Base-by-base conservation (phyloP, 2,113 vertebrate species). In the Ciconia stormi region DNA sequence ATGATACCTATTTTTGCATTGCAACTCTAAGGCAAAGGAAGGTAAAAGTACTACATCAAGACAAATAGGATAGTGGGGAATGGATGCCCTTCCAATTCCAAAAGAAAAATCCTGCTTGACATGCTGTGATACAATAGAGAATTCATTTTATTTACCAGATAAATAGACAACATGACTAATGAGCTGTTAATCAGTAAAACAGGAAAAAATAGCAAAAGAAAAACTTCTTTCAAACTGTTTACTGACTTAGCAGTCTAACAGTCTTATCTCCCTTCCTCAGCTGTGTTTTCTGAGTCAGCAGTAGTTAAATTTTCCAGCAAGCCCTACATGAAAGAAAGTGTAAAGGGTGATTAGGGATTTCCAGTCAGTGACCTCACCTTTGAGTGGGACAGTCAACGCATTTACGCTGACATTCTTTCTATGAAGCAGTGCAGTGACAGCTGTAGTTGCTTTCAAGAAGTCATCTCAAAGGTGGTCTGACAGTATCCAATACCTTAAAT, bases 201-300 rank as follows among this genome's bases (percentile, higher is more conserved):
- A 95, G 95, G 90, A 97, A 96, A 92, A 94, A 93, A 87, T 4
- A 87, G 32, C 30, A 83, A 74, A 55, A 86, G 65, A 87, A 82
- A 84, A 80, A 26, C 15, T 78, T 73, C 40, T 91, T 95, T 87
- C 74, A 6, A 82, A 89, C n/a, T 94, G 32, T 97, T 97, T 96
- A 97, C 96, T 97, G 93, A 86, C 70, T 87, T 76, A 95, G 84
- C 92, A 97, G n/a, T 88, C 50, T 89, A 66, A 52, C 72, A 90
- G 50, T 92, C 96, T 98, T 98, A 98, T 98, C 98, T 98, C 94
- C 85, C 82, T 98, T 98, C 98, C 98, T 97, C 98, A 96, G 97
- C 87, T 87, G 36, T 96, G 87, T 88, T 98, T 94, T 97, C 96
- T 98, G 97, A 98, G 97, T 98, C 98, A 98, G 98, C 98, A 98